Conservation (phyloP, 2,797 vertebrate genomes). For the Periparus ater region DNA sequence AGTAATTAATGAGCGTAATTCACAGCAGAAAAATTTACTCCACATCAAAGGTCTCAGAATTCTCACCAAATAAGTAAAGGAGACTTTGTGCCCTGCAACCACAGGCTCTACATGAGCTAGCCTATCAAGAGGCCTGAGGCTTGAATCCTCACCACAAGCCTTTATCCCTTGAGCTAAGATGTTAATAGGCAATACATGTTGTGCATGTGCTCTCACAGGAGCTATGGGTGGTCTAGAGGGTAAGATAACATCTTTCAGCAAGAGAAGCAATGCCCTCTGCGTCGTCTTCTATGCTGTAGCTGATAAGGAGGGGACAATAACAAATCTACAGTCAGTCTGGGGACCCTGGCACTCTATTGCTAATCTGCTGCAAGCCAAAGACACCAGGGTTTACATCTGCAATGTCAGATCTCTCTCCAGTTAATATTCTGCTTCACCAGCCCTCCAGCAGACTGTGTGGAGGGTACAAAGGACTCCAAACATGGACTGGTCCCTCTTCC, state of each 20-base stretch:
- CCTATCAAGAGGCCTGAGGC: background rate
- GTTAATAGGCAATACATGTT: fast-evolving
- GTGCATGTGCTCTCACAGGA: background rate
- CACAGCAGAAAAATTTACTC: background rate
- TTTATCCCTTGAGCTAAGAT: background rate
- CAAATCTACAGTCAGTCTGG: background rate
- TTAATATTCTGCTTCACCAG: background rate
- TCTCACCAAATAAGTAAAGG: background rate
- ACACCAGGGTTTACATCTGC: background rate
- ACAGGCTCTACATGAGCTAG: background rate
- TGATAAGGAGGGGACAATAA: background rate
- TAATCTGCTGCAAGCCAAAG: background rate
- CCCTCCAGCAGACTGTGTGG: background rate
- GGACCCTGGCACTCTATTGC: background rate
- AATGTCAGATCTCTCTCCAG: background rate
- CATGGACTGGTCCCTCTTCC: background rate
- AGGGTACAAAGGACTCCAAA: background rate
- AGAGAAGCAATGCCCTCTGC: background rate
- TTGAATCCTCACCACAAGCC: background rate
- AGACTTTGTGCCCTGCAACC: background rate
- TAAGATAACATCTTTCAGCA: background rate
- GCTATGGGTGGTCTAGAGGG: background rate
- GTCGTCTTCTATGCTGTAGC: background rate
- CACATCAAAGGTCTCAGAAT: background rate
- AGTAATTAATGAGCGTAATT: background rate